Evolutionary conservation across 2,888 invertebrate genomes (phyloP).

Genomic region (Xylocampa areola): DNA sequence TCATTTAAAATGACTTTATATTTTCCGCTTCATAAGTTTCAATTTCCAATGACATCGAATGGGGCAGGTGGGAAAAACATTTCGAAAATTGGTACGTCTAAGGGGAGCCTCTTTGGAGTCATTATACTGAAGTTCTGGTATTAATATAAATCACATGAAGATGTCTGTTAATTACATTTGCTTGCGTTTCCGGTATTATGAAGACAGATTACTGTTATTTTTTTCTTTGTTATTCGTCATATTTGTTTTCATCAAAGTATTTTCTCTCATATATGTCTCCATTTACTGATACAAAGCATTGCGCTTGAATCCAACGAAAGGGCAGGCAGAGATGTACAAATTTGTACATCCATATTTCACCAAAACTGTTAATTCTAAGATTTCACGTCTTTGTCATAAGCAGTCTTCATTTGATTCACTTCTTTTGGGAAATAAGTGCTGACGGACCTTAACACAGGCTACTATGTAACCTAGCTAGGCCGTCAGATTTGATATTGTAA

Average conservation of each 20-base stretch:
- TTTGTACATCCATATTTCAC: too few species aligned
- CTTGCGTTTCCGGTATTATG: background rate
- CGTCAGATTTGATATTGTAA: too few species aligned
- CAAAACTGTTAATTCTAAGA: too few species aligned
- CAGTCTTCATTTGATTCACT: too few species aligned
- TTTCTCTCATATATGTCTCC: too few species aligned
- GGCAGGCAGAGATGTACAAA: too few species aligned
- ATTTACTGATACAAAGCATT: too few species aligned
- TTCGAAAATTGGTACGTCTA: constrained; percentile 34
- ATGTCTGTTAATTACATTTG: constrained; percentile 8
- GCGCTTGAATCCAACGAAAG: too few species aligned
- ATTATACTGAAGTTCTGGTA: constrained; percentile 15
- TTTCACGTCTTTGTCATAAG: too few species aligned
- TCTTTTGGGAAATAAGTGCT: too few species aligned
- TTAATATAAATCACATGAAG: constrained; percentile 9
- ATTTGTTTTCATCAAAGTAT: constrained; percentile 1
- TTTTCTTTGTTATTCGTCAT: background rate
- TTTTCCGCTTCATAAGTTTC: background rate
- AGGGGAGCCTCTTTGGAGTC: constrained; percentile 10
- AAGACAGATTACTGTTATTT: background rate
- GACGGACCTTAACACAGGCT: too few species aligned
- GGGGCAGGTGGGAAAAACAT: constrained; percentile 24
- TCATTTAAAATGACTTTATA: constrained; percentile 13
- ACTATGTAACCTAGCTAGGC: too few species aligned
- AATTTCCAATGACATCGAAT: constrained; percentile 6